Evolutionary conservation across 1,140 invertebrate species (phyloP).

Genomic region (Drosophila santomea): DNA sequence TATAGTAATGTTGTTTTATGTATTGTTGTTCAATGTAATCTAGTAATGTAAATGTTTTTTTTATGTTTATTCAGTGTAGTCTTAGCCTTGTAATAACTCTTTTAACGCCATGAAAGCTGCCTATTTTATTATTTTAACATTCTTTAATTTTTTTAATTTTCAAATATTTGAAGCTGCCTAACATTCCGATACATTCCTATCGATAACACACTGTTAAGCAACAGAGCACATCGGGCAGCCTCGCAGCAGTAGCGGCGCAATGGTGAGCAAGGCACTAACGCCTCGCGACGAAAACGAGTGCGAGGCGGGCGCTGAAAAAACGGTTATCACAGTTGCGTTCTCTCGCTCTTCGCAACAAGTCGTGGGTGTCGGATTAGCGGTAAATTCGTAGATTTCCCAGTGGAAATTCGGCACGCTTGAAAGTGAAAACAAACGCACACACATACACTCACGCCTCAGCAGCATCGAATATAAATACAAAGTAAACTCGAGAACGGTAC

Average conservation of each 20-base stretch:
- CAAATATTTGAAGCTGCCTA: background rate
- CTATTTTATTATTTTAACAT: too few relatives aligned
- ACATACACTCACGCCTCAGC: background rate
- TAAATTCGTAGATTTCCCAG: slow-evolving; percentile 18
- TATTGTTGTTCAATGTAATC: too few relatives aligned
- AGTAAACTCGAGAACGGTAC: slow-evolving; percentile 29
- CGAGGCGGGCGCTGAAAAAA: background rate
- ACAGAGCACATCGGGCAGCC: background rate
- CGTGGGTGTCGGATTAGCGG: slow-evolving; percentile 59
- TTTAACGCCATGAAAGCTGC: too few relatives aligned
- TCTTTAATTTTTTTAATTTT: too few relatives aligned
- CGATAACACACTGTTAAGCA: background rate
- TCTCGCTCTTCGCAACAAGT: slow-evolving; percentile 67
- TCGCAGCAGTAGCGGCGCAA: slow-evolving; percentile 3
- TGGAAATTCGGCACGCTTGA: slow-evolving; percentile 56
- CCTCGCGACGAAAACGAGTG: background rate
- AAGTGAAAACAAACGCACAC: slow-evolving; percentile 43
- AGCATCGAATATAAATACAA: slow-evolving; percentile 13
- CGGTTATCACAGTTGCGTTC: slow-evolving; percentile 19
- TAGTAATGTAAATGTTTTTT: too few relatives aligned
- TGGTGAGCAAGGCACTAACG: slow-evolving; percentile 1
- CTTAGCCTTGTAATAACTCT: too few relatives aligned
- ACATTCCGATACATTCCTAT: slow-evolving; percentile 12
- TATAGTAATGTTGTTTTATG: too few relatives aligned
- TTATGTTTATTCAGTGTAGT: too few relatives aligned